Conservation (phyloP, 2,113 vertebrate species). For the Glareola pratincola region DNA sequence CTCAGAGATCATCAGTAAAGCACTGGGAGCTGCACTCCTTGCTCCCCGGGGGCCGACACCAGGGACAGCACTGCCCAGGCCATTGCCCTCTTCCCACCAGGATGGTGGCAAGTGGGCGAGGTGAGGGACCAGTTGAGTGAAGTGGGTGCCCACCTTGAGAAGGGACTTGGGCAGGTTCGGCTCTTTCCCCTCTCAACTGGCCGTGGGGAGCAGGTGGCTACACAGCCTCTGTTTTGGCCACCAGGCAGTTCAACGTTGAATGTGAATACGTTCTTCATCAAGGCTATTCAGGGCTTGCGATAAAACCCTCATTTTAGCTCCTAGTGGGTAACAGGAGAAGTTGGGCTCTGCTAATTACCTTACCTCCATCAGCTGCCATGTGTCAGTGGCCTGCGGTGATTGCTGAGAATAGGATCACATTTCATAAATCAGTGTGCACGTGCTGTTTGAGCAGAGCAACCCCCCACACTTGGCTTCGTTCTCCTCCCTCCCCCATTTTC, state of each 20-base stretch:
- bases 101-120: not conserved
- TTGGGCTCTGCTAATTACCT: not conserved
- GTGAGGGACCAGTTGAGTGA: not conserved
- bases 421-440: not conserved
- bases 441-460: not conserved
- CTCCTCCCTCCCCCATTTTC: not conserved
- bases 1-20: not conserved
- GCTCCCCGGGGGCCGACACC: not conserved
- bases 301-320: not conserved
- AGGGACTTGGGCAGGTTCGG: not conserved
- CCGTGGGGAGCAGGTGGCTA: fast-evolving
- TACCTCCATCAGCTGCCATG: not conserved
- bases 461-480: not conserved
- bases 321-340: not conserved
- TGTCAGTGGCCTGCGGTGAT: not conserved
- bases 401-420: not conserved
- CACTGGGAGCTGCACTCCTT: not conserved
- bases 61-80: not conserved
- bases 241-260: not conserved
- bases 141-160: not conserved
- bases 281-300: not conserved
- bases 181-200: not conserved
- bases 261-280: not conserved
- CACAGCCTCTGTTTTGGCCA: fast-evolving
- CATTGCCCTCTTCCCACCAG: not conserved